Evolutionary conservation across 2,113 vertebrate genomes (phyloP), one percentile per base, ranked within the genome.

Genomic region (Sinocyclocheilus rhinocerous): DNA sequence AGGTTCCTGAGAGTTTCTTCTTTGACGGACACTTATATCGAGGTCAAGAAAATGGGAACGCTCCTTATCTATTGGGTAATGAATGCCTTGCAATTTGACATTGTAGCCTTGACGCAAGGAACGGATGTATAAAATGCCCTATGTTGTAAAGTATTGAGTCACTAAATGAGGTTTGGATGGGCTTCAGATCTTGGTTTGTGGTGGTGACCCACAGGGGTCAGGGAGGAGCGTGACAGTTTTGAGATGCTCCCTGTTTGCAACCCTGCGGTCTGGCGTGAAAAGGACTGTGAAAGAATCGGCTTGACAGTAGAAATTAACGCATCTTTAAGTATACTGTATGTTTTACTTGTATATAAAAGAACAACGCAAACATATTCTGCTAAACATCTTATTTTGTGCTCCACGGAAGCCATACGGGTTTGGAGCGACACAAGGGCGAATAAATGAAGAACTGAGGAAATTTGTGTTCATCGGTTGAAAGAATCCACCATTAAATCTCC

Each of bases 111-210:
- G 57, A 65, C 50, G 5, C n/a, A 22, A 39, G n/a, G 6, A 55
- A 55, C 13, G 70, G 33, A 36, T 22, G 16, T 22, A 39, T 42
- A 42, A 13, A 10, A 75, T 75, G 10, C 36, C n/a, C 6, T 36
- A 83, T 88, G 70, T 87, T 86, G 87, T 89, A 79, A 85, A 83
- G 61, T 24, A 42, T 57, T 67, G 72, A 78, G 84, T 77, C 67
- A 76, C 5, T 24, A 45, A 72, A 72, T 72, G 33, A 87, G 83
- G 78, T 85, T 88, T 90, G n/a, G 29, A 84, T 83, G 83, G 89
- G 85, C 89, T 92, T 87, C 90, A 87, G 80, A 89, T 84, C 88
- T 84, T 87, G 90, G 89, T 90, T 89, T 92, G 92, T 88, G 92
- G 92, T 89, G 26, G 18, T 85, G 89, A 18, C 75, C 55, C 50